Base-by-base conservation (phyloP, 2,113 vertebrate genomes). In the Crocuta crocuta region DNA sequence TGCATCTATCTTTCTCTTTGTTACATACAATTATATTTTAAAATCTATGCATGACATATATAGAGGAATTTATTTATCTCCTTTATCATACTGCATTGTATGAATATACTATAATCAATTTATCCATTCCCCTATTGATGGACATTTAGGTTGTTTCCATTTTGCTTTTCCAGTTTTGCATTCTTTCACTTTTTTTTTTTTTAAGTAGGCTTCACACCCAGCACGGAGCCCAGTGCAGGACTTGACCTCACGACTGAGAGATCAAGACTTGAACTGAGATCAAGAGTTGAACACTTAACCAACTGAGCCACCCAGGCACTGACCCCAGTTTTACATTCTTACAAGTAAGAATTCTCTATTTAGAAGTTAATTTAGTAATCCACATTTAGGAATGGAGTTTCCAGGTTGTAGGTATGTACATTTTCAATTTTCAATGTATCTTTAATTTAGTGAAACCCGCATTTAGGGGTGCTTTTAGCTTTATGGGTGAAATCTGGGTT, bases 401-500 rank as follows among this genome's bases (percentile, higher is more conserved):
- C 73, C 53, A 89, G 12, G 9, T 45, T 70, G 6, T 45, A 85
- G 16, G 10, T 1, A n/a, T 78, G 9, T 63, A 33, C 10, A 28
- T 78, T 95, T 88, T 82, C 26, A 95, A 76, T 71, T 94, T 92
- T 81, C 4, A 88, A 23, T 66, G 45, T 95, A 55, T 45, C 61
- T 81, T 87, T 91, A 53, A 65, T 79, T 58, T 71, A 87, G 61
- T 63, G 28, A 83, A 94, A 33, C 15, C 73, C 88, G 35, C 21
- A 28, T 87, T 73, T 94, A 39, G 43, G 43, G 26, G 9, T 90
- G 43, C 4, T 61, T 61, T 66, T 55, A 82, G 53, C 35, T 31
- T 97, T 93, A 65, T 84, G 88, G 87, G 71, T 84, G 45, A 97
- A 97, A 94, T 76, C 58, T 88, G 65, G 35, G 92, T 90, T 87